A percentile compares a stretch with the other conserved stretches of the same genome.
phyloP scores from a whole-genome alignment of 2,113 vertebrate species.

The Amazona vittata region DNA sequence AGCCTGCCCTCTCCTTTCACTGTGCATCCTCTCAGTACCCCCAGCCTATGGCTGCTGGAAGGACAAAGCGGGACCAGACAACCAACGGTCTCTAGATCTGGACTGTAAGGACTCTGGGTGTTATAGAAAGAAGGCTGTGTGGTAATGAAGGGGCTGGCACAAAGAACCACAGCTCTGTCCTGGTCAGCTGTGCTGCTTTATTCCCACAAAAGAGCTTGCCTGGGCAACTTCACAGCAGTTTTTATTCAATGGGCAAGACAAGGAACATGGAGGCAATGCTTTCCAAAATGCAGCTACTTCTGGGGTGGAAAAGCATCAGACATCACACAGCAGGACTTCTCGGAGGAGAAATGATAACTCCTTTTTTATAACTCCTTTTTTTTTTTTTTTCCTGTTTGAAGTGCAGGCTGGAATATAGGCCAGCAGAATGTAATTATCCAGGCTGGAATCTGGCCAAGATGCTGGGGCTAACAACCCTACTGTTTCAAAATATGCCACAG shows the following conservation, averaged over 20 bases:
- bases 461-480: slow-evolving; percentile 66
- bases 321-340: not conserved
- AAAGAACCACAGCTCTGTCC: not conserved
- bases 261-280: not conserved
- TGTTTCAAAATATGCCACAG: slow-evolving; percentile 72
- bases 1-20: not conserved
- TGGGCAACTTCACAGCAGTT: not conserved
- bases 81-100: too few relatives aligned
- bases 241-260: not conserved
- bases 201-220: not conserved
- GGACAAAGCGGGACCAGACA: too few relatives aligned
- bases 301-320: not conserved
- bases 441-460: slow-evolving; percentile 68
- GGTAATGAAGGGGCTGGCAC: not conserved
- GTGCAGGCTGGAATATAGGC: slow-evolving; percentile 58
- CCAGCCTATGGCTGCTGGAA: not conserved
- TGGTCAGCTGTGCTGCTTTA: not conserved
- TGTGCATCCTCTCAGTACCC: not conserved
- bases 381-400: not conserved
- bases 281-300: not conserved
- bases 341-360: not conserved
- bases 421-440: slow-evolving; percentile 70
- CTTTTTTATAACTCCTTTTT: not conserved
- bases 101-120: not conserved
- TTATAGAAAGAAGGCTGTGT: not conserved